Evolutionary conservation across 2,113 vertebrate genomes (phyloP).

Genomic region (Halichoerus grypus): DNA sequence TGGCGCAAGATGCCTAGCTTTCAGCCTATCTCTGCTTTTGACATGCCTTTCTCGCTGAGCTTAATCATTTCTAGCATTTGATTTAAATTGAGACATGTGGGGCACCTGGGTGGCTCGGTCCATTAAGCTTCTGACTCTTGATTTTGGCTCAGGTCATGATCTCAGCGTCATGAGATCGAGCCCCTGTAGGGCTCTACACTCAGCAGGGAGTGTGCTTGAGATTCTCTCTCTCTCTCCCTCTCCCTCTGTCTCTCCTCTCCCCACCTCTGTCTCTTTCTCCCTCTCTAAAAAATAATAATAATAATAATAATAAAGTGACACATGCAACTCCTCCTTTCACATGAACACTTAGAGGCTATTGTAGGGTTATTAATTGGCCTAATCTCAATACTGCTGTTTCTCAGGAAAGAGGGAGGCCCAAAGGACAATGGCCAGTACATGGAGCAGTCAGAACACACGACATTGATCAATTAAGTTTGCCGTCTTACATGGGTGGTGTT

Average conservation of each 20-base stretch:
- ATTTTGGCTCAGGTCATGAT: background rate
- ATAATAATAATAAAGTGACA: background rate
- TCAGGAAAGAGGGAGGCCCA: background rate
- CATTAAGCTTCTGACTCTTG: background rate
- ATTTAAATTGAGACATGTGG: background rate
- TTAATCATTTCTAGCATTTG: background rate
- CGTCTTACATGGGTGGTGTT: background rate
- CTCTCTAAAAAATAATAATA: background rate
- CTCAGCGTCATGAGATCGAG: accelerated
- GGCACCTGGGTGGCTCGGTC: background rate
- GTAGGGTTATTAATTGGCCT: background rate
- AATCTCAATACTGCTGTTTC: background rate
- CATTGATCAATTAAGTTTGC: background rate
- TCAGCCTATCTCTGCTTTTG: background rate
- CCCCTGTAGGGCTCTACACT: background rate
- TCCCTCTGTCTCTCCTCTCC: background rate
- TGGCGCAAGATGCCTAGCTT: background rate
- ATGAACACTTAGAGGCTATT: background rate
- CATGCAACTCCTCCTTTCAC: background rate
- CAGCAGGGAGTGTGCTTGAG: background rate
- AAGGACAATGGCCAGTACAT: background rate
- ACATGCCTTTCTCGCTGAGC: background rate
- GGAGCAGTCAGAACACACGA: background rate
- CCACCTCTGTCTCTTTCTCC: background rate
- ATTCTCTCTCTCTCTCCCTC: background rate